Percentiles rank a stretch among this genome's conserved stretches.
Evolutionary conservation across 2,113 vertebrate species (phyloP).

Genomic region (Neotragus pygmaeus): DNA sequence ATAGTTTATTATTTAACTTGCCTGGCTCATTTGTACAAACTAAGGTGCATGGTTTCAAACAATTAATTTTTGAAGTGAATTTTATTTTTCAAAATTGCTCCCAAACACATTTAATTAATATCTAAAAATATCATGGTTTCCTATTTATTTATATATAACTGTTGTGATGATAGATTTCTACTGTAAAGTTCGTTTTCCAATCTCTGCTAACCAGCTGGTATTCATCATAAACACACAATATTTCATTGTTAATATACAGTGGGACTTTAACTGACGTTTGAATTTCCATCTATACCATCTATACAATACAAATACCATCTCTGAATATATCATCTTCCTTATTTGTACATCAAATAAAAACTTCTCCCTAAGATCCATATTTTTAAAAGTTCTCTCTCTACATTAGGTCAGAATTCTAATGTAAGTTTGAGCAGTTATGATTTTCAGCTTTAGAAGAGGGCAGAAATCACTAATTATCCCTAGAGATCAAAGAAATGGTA

Average conservation of each 20-base stretch:
- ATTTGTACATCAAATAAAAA: background rate
- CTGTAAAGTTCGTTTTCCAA: background rate
- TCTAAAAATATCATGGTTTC: background rate
- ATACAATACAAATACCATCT: background rate
- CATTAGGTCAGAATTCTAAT: background rate
- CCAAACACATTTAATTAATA: background rate
- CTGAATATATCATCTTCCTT: background rate
- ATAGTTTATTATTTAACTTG: background rate
- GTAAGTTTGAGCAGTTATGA: background rate
- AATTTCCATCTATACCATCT: background rate
- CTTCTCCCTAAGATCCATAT: background rate
- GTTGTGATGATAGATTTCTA: background rate
- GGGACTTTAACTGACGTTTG: background rate
- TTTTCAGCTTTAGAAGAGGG: conserved; percentile 7
- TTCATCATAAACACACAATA: background rate
- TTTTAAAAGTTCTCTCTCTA: background rate
- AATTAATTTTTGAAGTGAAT: background rate
- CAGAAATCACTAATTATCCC: conserved; percentile 30
- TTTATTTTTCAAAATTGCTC: background rate
- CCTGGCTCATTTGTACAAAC: background rate
- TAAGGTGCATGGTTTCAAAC: background rate
- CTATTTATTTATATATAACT: background rate
- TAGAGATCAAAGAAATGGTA: conserved; percentile 25
- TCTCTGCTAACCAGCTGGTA: background rate
- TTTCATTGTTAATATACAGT: background rate